Evolutionary conservation across 2,888 invertebrate species (phyloP), one percentile per base, ranked within the genome.

Genomic region (Nomada fucata): DNA sequence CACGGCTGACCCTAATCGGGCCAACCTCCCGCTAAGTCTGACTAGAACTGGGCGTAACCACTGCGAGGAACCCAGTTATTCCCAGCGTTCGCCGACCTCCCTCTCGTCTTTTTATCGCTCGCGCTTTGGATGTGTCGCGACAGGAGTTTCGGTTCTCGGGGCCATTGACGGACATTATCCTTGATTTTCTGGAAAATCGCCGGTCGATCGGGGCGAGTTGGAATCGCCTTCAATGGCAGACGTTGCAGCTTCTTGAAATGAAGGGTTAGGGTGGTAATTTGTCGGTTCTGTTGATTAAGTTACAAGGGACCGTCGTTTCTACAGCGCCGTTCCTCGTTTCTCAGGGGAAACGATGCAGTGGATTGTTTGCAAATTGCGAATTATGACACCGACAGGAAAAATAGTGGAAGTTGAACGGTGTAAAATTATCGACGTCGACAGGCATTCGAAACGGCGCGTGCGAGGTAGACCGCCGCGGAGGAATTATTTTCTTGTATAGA

Each of bases 41-140:
- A 92, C 91, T 87, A 91, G 91, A 88, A 87, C 84, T 90, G 91
- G 92, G 92, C 92, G 92, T 91, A 89, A 92, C 92, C 91, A 88
- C 89, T 90, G 88, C 81, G 86, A 81, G 76, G 59, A 67, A 73
- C 57, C 85, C 79, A 78, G 86, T 71, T 79, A 87, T 85, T 78
- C 83, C 65, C 75, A 70, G 60, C 68, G 86, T 64, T 70, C 68
- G 20, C 60, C 65, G 9, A 52, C 42, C 59, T 63, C 64, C 44
- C 57, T 65, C 50, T 36, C 53, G 47, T 47, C 76, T 82, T 87
- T 87, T 82, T 82, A 77, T 71, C 69, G 55, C 59, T 60, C 68
- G 44, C 73, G 61, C 77, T 77, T 75, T 29, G 53, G 60, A 86
- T 71, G 84, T 67, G 81, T 72, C 68, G 68, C 65, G 85, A 77